phyloP scores from a whole-genome alignment of 2,797 vertebrate genomes.

The Micropoecilia bifurca region DNA sequence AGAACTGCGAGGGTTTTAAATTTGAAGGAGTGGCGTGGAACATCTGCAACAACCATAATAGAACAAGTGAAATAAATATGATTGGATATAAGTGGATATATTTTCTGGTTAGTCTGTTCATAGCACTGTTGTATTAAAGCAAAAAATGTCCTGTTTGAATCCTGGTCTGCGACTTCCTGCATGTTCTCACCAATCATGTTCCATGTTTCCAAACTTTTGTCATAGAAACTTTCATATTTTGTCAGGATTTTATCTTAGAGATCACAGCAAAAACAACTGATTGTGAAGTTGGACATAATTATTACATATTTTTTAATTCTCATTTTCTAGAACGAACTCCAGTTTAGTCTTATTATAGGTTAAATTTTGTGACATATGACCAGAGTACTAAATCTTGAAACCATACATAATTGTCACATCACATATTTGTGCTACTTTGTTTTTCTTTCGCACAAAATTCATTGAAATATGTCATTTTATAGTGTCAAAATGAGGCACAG shows the following conservation, averaged over 20 bases:
- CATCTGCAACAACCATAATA: conserved; percentile 3
- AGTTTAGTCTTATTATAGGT: not conserved
- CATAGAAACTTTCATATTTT: not conserved
- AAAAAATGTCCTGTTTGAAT: not conserved
- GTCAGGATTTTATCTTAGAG: not conserved
- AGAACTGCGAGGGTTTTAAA: conserved; percentile 18
- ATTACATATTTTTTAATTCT: not conserved
- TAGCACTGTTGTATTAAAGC: not conserved
- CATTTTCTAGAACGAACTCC: not conserved
- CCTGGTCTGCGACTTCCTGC: not conserved
- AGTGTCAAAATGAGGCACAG: not conserved
- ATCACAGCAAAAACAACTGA: not conserved
- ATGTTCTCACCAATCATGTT: not conserved
- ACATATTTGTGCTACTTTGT: not conserved
- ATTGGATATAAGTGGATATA: not conserved
- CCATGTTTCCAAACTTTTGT: not conserved
- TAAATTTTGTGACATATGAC: not conserved
- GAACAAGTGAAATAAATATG: not conserved
- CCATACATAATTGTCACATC: not conserved
- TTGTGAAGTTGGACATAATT: not conserved
- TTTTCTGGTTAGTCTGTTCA: not conserved
- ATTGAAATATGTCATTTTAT: not conserved
- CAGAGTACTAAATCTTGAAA: not conserved
- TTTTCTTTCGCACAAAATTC: not conserved
- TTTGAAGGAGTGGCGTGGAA: conserved; percentile 14